Evolutionary conservation across 2,888 invertebrate species (phyloP).

Genomic region (Masnerella sp.): DNA sequence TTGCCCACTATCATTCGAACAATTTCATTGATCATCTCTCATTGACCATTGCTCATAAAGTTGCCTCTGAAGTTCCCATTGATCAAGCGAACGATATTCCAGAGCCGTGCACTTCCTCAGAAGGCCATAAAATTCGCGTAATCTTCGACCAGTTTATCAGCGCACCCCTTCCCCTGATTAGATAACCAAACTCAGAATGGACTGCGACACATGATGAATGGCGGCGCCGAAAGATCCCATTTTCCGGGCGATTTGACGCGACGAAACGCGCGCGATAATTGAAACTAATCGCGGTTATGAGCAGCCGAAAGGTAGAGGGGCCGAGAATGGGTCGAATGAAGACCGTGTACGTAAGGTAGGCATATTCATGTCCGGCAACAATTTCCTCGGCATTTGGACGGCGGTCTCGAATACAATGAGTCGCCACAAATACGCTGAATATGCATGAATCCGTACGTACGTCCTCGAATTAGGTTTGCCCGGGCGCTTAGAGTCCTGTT

Average conservation of each 20-base stretch:
- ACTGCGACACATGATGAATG: no score
- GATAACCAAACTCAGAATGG: no score
- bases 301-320: conserved; percentile 9
- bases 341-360: conserved; percentile 45
- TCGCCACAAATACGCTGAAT: conserved; percentile 73
- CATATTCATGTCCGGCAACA: conserved; percentile 58
- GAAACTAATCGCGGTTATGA: conserved; percentile 38
- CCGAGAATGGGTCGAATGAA: conserved; percentile 23
- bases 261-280: conserved; percentile 34
- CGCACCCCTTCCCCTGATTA: no score
- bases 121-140: no score
- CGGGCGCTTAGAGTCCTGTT: conserved; percentile 68
- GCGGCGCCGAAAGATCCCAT: no score
- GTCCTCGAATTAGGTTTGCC: conserved; percentile 74
- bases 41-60: no score
- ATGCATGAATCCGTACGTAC: conserved; percentile 72
- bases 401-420: conserved; percentile 68
- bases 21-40: no score
- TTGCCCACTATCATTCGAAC: no score
- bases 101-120: no score
- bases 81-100: no score
- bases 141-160: no score
- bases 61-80: no score
- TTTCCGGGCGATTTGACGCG: conserved; percentile 17
- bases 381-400: conserved; percentile 67